These are phyloP conservation scores for Neoarius graeffei DNA, from an alignment of 2,113 vertebrate species.

Conservation along the genomic window DNA sequence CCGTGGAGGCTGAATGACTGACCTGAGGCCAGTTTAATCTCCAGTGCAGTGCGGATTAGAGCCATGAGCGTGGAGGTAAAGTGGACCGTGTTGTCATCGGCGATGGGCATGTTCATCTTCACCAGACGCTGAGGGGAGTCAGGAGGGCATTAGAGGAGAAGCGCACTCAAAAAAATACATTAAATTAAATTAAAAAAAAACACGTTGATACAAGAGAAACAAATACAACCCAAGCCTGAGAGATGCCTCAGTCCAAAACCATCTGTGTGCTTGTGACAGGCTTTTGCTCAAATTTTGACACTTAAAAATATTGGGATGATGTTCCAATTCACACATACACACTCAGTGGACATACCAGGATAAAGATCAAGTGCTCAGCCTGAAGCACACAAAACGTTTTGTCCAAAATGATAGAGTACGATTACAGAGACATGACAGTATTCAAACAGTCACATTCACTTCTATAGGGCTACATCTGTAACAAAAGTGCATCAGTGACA, in stretches of 20 bases:
- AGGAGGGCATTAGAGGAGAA: conserved; percentile 32
- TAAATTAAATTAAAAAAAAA: too few relatives aligned
- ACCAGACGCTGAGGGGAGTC: conserved; percentile 82
- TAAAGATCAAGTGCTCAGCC: background rate
- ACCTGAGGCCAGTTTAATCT: conserved; percentile 93
- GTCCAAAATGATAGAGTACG: conserved; percentile 48
- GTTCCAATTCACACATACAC: background rate
- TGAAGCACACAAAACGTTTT: conserved; percentile 73
- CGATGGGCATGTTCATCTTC: conserved; percentile 97
- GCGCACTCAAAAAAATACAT: background rate
- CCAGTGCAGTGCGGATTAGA: conserved; percentile 89
- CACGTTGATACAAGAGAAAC: conserved; percentile 5
- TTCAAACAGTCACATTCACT: conserved; percentile 62
- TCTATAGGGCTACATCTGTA: conserved; percentile 66
- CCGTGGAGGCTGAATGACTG: background rate
- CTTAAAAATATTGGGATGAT: background rate
- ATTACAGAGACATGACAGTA: conserved; percentile 52
- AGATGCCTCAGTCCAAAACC: conserved; percentile 59
- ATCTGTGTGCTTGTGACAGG: conserved; percentile 66
- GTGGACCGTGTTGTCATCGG: conserved; percentile 85
- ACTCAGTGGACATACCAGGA: background rate
- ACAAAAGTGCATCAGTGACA: conserved; percentile 70
- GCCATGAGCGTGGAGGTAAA: conserved; percentile 94
- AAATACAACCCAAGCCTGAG: conserved; percentile 44
- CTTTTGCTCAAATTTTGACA: background rate